Base-by-base conservation (phyloP, 2,888 invertebrate species). In the Synanthedon vespiformis region DNA sequence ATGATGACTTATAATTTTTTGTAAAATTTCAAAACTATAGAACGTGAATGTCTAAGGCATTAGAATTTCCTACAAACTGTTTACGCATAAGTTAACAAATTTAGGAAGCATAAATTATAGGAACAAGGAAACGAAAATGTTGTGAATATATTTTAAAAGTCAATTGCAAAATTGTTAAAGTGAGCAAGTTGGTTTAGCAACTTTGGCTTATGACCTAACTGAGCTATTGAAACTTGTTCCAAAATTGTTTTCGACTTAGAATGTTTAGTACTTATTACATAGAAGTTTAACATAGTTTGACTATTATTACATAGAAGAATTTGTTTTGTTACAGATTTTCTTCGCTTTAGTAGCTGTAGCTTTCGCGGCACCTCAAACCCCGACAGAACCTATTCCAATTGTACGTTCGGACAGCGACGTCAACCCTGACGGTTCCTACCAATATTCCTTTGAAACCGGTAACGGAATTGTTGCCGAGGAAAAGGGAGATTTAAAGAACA, bases 381-480 rank as follows among this genome's bases (percentile, higher is more conserved):
- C 67, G 1, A 63, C 73, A 12, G 81, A 87, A 55, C 79, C 78
- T 2, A 80, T 84, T 14, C 82, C 83, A 6, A 92, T 92, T 58
- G 49, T 92, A 18, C 83, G 80, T 1, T 90, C 91, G 60, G 73
- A 80, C 11, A 86, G 83, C 58, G 82, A 89, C 40, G 67, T 89
- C 51, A 80, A 85, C 59, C 89, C 90, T 0, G 91, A 92, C 56
- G 92, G 92, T 22, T 83, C 89, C 4, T 92, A 91, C 73, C 71
- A 72, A 57, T 90, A 66, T 58, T 73, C 80, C 3, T 92, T 87
- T 65, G 90, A 92, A 68, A 91, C 92, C 40, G 91, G 88, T 5
- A 92, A 92, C 62, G 91, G 91, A 41, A 92, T 92, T 61, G 58
- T 65, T 0, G 90, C 88, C 4, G 74, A 89, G 6, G 92, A 91